These are phyloP conservation scores for Tetranychus urticae DNA, from an alignment of 1,140 invertebrate species.

Conservation along the genomic window DNA sequence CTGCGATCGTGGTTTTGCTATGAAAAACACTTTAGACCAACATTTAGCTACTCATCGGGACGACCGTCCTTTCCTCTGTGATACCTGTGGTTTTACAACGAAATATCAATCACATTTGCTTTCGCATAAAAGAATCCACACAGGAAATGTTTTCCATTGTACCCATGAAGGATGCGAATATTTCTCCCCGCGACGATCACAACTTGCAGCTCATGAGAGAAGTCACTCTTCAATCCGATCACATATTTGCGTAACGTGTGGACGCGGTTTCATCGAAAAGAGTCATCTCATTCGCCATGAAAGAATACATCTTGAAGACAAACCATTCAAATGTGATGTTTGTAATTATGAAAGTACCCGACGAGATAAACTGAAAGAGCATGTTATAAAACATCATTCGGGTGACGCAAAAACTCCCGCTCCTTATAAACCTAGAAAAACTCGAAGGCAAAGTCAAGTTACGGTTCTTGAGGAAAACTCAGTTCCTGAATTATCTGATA, in stretches of 20 bases:
- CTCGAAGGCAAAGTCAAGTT: conserved; percentile 6
- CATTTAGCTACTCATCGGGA: conserved; percentile 30
- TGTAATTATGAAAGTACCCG: conserved; percentile 38
- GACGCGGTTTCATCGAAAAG: conserved; percentile 37
- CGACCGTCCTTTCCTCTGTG: conserved; percentile 32
- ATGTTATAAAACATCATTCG: conserved; percentile 32
- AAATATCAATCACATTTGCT: conserved; percentile 40
- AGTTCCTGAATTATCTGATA: background rate
- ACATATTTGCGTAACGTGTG: conserved; percentile 33
- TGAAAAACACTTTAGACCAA: conserved; percentile 31
- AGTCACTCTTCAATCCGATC: conserved; percentile 35
- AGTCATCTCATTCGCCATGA: conserved; percentile 37
- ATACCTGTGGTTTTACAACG: conserved; percentile 36
- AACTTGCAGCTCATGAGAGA: conserved; percentile 35
- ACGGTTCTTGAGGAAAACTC: background rate
- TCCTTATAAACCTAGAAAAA: conserved; percentile 25
- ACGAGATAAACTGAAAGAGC: conserved; percentile 40
- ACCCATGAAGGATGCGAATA: conserved; percentile 35
- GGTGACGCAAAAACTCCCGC: conserved; percentile 17
- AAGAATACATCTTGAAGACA: conserved; percentile 33
- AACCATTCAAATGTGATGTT: conserved; percentile 30
- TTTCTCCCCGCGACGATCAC: conserved; percentile 36
- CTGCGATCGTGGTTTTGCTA: conserved; percentile 28
- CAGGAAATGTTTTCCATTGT: conserved; percentile 34
- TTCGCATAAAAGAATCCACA: conserved; percentile 36